A percentile compares a stretch with the other conserved stretches of the same genome.
Conservation (phyloP, 2,113 vertebrate genomes). For the Xiphophorus hellerii region DNA sequence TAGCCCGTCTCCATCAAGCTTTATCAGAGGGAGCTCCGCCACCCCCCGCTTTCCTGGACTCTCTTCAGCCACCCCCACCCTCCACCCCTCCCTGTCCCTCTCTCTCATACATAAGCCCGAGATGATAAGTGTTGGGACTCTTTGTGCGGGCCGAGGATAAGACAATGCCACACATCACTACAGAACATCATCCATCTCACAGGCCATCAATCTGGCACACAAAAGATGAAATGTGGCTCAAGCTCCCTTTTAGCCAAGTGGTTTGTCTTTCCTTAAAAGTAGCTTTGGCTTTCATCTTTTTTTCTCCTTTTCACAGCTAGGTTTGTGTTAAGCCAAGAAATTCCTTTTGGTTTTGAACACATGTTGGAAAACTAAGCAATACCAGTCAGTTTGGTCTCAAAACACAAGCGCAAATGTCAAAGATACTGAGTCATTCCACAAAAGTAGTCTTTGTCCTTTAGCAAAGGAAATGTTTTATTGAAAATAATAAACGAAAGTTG, state of each 20-base stretch:
- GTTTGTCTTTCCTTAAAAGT: conserved; percentile 57
- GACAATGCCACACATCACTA: conserved; percentile 78
- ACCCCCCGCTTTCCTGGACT: conserved; percentile 52
- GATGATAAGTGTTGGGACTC: conserved; percentile 81
- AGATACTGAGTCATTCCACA: not conserved
- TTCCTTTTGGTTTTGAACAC: conserved; percentile 10
- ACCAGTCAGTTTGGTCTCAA: not conserved
- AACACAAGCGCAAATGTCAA: not conserved
- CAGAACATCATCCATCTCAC: conserved; percentile 83
- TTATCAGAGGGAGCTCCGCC: conserved; percentile 64
- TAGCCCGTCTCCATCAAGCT: conserved; percentile 73
- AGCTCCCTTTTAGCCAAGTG: conserved; percentile 53
- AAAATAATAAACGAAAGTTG: not conserved
- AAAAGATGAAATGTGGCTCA: conserved; percentile 80
- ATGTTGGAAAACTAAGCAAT: conserved; percentile 3
- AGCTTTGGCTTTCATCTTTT: conserved; percentile 39
- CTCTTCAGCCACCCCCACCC: conserved; percentile 56
- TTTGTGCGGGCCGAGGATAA: conserved; percentile 72
- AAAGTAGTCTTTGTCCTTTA: not conserved
- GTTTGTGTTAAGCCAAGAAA: conserved; percentile 15
- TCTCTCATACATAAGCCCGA: conserved; percentile 72
- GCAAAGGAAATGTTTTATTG: not conserved
- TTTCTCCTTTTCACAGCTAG: conserved; percentile 36
- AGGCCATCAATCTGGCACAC: conserved; percentile 80
- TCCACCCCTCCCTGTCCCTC: conserved; percentile 67